Evolutionary conservation across 1,140 invertebrate genomes (phyloP), one percentile per base, ranked within the genome.

Genomic region (Dendroctonus ponderosae): DNA sequence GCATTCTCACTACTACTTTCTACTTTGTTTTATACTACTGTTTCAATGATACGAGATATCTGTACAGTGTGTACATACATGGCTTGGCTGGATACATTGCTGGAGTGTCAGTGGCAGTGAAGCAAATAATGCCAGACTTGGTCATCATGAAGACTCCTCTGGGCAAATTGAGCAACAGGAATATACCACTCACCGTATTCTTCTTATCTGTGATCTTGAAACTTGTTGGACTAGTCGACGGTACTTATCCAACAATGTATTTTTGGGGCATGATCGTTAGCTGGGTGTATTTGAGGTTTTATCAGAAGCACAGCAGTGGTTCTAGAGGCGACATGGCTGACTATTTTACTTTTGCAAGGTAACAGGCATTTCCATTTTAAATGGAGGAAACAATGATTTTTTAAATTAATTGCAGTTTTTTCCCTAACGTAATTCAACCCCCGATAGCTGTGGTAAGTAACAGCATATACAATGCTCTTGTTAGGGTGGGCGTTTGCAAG

Each of bases 111-210:
- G 96, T 98, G 0, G 93, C 95, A 42, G 95, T 98, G 1, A 96
- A 96, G 76, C 96, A 98, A 81, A 94, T 97, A 70, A 96, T 99
- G 93, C 96, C 96, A 50, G 95, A 98, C 83, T 91, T 96, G 80
- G 86, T 97, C 43, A 82, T 96, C 71, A 82, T 95, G 38, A 92
- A 92, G 77, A 94, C 93, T 43, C 93, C 93, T 41, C 84, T 97
- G 72, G 95, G 95, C 75, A 93, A 93, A 80, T 81, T 94, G 26
- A 87, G 87, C 48, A 92, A 92, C 74, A 83, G 90, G 74, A 92
- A 94, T 82, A 86, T 97, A 75, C 95, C 95, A 9, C 79, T 97
- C 42, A 85, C 89, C 67, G 86, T 96, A 39, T 86, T 95, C 66
- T 81, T 92, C 57, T 73, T 88, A 51, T 89, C 92, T 12, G 82